Conservation (phyloP, 1,140 invertebrate species). For the Drosophila yakuba region DNA sequence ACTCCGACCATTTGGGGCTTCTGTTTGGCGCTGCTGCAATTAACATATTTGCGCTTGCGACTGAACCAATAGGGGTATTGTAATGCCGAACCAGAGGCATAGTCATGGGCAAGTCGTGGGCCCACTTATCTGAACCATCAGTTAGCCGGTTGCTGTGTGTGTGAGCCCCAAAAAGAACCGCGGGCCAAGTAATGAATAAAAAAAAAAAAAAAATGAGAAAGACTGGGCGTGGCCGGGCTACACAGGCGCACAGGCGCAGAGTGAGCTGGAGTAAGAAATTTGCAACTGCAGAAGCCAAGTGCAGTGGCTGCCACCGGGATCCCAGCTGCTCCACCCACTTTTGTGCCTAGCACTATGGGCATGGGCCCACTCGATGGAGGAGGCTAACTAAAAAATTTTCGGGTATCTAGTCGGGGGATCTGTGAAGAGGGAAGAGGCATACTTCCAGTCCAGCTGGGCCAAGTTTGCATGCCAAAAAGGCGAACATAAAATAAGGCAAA, state of each 20-base stretch:
- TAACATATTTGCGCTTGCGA: constrained; percentile 54
- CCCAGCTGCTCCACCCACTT: constrained; percentile 54
- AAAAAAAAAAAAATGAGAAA: not conserved
- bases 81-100: constrained; percentile 35
- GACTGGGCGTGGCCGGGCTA: constrained; percentile 48
- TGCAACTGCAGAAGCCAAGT: constrained; percentile 69
- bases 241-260: constrained; percentile 4
- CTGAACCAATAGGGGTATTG: constrained; percentile 32
- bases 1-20: constrained; percentile 17
- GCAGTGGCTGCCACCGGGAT: constrained; percentile 64
- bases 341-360: constrained; percentile 25
- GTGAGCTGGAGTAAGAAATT: constrained; percentile 53
- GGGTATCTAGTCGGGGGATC: constrained; percentile 53
- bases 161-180: constrained; percentile 36
- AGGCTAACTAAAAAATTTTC: constrained; percentile 39
- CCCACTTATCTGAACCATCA: constrained; percentile 59
- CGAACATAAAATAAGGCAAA: constrained; percentile 12
- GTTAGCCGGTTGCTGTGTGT: constrained; percentile 24
- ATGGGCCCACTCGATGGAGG: not conserved
- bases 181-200: constrained; percentile 4
- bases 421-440: constrained; percentile 38
- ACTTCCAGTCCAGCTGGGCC: constrained; percentile 24
- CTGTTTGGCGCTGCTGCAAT: constrained; percentile 47
- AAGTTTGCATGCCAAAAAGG: constrained; percentile 52
- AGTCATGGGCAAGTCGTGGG: constrained; percentile 33